These are phyloP conservation scores for Chloropsis hardwickii DNA, from an alignment of 2,113 vertebrate species.

Conservation along the genomic window DNA sequence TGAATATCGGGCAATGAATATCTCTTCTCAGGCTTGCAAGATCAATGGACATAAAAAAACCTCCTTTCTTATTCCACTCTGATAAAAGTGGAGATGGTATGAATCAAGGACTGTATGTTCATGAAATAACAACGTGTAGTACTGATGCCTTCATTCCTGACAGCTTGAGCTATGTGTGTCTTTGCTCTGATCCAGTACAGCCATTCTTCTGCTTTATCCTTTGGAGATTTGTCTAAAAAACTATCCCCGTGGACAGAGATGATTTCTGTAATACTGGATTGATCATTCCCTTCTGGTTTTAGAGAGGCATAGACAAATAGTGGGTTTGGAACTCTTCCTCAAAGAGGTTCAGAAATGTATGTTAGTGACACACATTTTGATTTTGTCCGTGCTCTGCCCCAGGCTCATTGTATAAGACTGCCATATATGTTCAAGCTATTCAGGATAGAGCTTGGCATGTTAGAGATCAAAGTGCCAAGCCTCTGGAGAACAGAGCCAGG, in stretches of 20 bases:
- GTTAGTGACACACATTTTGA: background rate
- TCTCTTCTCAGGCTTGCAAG: background rate
- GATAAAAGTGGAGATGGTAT: background rate
- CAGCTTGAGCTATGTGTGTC: background rate
- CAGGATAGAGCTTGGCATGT: background rate
- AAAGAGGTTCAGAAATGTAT: background rate
- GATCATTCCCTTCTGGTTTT: background rate
- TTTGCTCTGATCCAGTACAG: background rate
- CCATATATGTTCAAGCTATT: background rate
- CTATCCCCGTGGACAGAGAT: background rate
- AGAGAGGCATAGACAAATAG: background rate
- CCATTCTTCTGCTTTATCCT: background rate
- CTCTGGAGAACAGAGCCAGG: background rate
- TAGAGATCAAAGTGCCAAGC: background rate
- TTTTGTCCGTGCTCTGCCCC: background rate
- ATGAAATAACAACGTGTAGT: background rate
- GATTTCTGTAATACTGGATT: background rate
- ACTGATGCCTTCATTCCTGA: background rate
- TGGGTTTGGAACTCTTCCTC: background rate
- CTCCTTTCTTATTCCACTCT: background rate
- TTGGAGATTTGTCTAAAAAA: background rate
- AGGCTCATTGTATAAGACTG: background rate
- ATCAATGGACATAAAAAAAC: background rate
- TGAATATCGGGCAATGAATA: background rate
- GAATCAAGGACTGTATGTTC: background rate